Evolutionary conservation across 1,140 invertebrate genomes (phyloP).

Genomic region (Polypedilum vanderplanki): DNA sequence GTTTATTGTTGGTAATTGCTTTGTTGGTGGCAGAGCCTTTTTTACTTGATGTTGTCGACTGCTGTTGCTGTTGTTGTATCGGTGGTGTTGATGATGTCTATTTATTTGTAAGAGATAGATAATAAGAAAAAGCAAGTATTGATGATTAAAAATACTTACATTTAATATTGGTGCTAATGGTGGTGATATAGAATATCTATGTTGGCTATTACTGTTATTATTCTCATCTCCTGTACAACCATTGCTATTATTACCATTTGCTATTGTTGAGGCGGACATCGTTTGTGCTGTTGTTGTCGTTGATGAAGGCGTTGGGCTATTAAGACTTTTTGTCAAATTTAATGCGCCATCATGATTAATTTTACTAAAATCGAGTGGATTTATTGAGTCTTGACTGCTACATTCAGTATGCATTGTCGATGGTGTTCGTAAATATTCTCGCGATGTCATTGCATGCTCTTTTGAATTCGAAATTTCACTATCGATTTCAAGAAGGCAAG

Average conservation of each 20-base stretch:
- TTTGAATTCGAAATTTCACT: slow-evolving; percentile 48
- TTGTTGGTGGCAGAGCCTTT: neutral
- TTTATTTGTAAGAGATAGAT: too few species aligned
- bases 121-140: too few species aligned
- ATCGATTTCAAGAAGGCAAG: slow-evolving; percentile 62
- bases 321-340: slow-evolving; percentile 7
- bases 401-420: neutral
- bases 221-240: slow-evolving; percentile 1
- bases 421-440: slow-evolving; percentile 3
- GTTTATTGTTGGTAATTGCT: slow-evolving; percentile 22
- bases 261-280: too few species aligned
- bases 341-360: slow-evolving; percentile 21
- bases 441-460: slow-evolving; percentile 30
- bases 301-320: neutral
- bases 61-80: slow-evolving; percentile 10
- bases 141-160: too few species aligned
- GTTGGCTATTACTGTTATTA: neutral
- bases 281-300: neutral
- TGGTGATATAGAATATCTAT: neutral
- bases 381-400: slow-evolving; percentile 41
- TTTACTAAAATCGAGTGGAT: slow-evolving; percentile 42
- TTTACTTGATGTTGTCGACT: neutral
- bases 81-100: neutral
- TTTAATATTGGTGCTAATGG: slow-evolving; percentile 10
- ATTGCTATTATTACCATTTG: neutral